A percentile compares a stretch with the other conserved stretches of the same genome.
Conservation (phyloP, 2,888 invertebrate genomes). For the Cantharis flavilabris region DNA sequence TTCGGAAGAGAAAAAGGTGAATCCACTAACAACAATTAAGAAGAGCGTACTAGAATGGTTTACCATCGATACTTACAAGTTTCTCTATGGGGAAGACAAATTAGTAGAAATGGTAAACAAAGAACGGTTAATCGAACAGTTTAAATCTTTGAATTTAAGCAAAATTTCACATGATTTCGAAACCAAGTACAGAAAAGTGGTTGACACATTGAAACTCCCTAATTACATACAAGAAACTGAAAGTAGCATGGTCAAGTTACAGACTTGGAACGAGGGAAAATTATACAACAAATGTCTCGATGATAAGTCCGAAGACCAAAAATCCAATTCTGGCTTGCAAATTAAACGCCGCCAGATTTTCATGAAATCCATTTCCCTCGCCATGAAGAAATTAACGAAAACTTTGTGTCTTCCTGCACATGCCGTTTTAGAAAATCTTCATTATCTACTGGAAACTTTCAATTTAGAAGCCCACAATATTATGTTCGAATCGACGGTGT, state of each 20-base stretch:
- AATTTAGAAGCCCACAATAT: constrained; percentile 72
- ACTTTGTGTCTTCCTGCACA: constrained; percentile 26
- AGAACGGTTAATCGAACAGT: constrained; percentile 61
- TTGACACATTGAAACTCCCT: constrained; percentile 63
- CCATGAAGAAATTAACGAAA: constrained; percentile 41
- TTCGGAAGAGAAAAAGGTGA: neutral
- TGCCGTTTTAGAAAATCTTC: constrained; percentile 51
- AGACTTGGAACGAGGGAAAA: too few relatives aligned
- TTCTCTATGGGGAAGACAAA: constrained; percentile 65
- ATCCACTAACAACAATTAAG: constrained; percentile 57
- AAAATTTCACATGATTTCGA: constrained; percentile 46
- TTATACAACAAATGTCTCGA: constrained; percentile 62
- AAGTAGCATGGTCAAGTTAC: too few relatives aligned
- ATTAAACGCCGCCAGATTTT: constrained; percentile 66
- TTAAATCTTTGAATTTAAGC: constrained; percentile 53
- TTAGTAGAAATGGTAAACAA: constrained; percentile 62
- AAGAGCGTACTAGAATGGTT: constrained; percentile 70
- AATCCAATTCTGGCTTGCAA: neutral
- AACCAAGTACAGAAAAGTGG: constrained; percentile 63
- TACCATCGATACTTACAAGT: constrained; percentile 67
- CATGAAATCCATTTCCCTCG: constrained; percentile 61
- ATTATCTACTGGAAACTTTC: constrained; percentile 65
- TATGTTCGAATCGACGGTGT: constrained; percentile 71
- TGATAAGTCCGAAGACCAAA: constrained; percentile 39
- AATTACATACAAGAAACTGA: constrained; percentile 50